Base-by-base conservation (phyloP, 1,140 invertebrate species). In the Maniola jurtina region DNA sequence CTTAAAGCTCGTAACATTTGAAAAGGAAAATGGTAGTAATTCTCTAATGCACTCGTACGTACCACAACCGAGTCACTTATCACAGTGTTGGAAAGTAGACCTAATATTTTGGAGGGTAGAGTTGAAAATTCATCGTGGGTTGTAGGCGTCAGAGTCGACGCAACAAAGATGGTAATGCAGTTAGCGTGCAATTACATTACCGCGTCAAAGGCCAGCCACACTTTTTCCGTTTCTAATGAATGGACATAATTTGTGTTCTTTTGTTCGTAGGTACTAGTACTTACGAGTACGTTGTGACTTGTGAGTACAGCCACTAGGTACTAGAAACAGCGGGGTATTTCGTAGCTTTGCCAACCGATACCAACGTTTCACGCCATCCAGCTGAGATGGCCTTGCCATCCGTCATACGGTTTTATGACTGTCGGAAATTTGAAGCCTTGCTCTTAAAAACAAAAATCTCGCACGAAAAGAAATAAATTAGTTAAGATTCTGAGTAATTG, bases 201-300 rank as follows among this genome's bases (percentile, higher is more conserved):
- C 54, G 35, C 63, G 66, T 63, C 66, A 63, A 68, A 68, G 66
- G 66, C 66, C 66, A 63, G 47, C n/a, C 38, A 42, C 65, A 59
- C 52, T 58, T 64, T 68, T 68, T 68, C 59, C 54, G 59, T 64
- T 16, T 55, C 66, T 65, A 68, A 68, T 66, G 68, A 70, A 66
- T 52, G 62, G 47, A 62, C 62, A 71, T 71, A 64, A 67, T 71
- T 67, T 59, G 61, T 61, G 61, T 63, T 60, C 64, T 63, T 70
- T 63, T 56, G 38, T 63, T 45, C 64, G 35, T 50, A 16, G 34
- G 35, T n/a, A n/a, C n/a, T n/a, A n/a, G n/a, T n/a, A n/a, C n/a
- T n/a, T n/a, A n/a, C n/a, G n/a, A n/a, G n/a, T n/a, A n/a, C n/a
- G n/a, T 65, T 61, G 52, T 15, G 55, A 57, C 25, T 65, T 61